Evolutionary conservation across 1,140 invertebrate genomes (phyloP).

Genomic region (Xylocopa sonorina): DNA sequence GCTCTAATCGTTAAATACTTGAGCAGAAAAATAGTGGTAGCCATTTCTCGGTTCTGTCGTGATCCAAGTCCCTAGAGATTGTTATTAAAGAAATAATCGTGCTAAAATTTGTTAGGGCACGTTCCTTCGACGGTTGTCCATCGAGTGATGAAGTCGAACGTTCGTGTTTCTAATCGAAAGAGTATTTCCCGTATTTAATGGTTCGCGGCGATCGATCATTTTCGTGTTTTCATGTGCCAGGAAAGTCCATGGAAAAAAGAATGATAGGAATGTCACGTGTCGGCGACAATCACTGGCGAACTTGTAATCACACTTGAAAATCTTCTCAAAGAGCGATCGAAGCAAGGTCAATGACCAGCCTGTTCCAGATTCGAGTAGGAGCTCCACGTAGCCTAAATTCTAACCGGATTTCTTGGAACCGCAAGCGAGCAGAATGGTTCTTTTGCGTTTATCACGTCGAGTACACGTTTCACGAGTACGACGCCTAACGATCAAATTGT

Average conservation of each 20-base stretch:
- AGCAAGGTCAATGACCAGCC: conserved; percentile 74
- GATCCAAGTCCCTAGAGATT: too few species aligned
- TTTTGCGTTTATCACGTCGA: conserved; percentile 61
- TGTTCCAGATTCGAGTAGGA: conserved; percentile 77
- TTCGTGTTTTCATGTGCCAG: too few species aligned
- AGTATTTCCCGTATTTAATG: conserved; percentile 2
- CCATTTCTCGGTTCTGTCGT: not conserved
- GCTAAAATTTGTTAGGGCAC: too few species aligned
- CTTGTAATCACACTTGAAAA: conserved; percentile 65
- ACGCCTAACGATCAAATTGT: conserved; percentile 56
- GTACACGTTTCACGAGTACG: conserved; percentile 45
- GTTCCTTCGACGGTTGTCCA: too few species aligned
- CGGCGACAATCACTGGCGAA: not conserved
- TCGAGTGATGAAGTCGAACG: not conserved
- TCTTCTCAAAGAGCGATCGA: conserved; percentile 63
- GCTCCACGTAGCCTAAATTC: conserved; percentile 78
- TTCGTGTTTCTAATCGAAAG: not conserved
- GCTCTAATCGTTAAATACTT: too few species aligned
- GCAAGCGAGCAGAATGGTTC: conserved; percentile 69
- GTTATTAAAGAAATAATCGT: too few species aligned
- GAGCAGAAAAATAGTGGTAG: not conserved
- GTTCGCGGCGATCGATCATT: not conserved
- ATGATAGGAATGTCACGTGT: not conserved
- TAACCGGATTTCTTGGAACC: conserved; percentile 76
- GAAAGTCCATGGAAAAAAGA: conserved; percentile 41